phyloP scores from a whole-genome alignment of 1,140 invertebrate species.

The Ditylenchus dipsaci region DNA sequence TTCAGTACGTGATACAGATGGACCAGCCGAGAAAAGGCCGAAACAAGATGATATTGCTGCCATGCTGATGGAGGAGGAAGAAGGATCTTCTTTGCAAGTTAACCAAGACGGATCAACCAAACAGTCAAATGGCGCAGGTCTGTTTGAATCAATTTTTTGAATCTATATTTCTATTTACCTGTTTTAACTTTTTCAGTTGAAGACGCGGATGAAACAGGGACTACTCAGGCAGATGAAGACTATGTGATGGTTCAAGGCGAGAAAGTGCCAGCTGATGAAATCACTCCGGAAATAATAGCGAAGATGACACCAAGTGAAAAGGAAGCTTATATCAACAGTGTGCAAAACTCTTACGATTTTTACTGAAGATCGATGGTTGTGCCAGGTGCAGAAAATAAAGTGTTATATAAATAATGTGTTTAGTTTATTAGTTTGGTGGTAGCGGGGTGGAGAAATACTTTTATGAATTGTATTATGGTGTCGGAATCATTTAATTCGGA shows the following conservation, averaged over 20 bases:
- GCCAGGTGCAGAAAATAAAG: too few species aligned
- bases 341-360: neutral
- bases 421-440: too few species aligned
- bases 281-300: constrained; percentile 12
- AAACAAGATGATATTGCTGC: constrained; percentile 20
- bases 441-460: too few species aligned
- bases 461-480: too few species aligned
- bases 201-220: neutral
- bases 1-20: neutral
- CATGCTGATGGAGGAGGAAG: constrained; percentile 14
- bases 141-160: too few species aligned
- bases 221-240: neutral
- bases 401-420: too few species aligned
- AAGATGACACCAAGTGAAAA: constrained; percentile 15
- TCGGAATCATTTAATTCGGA: too few species aligned
- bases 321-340: constrained; percentile 11
- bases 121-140: neutral
- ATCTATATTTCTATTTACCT: neutral
- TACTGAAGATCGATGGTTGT: too few species aligned
- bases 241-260: constrained; percentile 23
- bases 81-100: neutral
- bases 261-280: constrained; percentile 2
- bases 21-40: constrained; percentile 1
- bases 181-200: neutral
- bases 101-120: neutral